Percentiles rank a stretch among this genome's conserved stretches.
These are phyloP conservation scores for Atta colombica DNA, from an alignment of 1,140 invertebrate species.

Conservation along the genomic window DNA sequence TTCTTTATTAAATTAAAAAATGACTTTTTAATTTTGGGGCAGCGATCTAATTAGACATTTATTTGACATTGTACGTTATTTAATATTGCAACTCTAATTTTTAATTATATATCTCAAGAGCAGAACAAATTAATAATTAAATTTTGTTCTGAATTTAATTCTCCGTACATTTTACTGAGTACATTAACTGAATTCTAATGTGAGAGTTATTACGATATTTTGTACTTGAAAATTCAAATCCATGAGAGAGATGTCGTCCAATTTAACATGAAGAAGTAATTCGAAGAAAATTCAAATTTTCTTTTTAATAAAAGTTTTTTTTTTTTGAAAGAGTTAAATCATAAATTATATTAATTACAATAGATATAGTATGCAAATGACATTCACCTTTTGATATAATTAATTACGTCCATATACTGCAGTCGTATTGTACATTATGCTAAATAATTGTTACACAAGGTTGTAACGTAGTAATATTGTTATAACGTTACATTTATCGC, in stretches of 20 bases:
- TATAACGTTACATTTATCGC: constrained; percentile 44
- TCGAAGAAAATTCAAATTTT: not conserved
- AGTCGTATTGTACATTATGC: not conserved
- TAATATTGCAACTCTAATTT: not conserved
- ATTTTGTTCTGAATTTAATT: constrained; percentile 16
- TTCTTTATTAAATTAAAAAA: constrained; percentile 11
- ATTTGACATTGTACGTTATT: not conserved
- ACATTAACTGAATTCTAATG: constrained; percentile 2
- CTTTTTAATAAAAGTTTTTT: not conserved
- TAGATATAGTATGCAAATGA: not conserved
- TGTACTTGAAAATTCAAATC: not conserved
- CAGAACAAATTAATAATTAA: not conserved
- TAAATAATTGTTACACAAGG: constrained; percentile 27
- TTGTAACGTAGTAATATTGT: not conserved
- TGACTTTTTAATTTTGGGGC: not conserved
- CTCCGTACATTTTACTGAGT: not conserved
- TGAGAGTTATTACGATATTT: constrained; percentile 11
- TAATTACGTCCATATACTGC: not conserved
- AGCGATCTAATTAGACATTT: constrained; percentile 12
- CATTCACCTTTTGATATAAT: not conserved
- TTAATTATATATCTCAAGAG: not conserved
- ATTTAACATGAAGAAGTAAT: not conserved
- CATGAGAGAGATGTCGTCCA: not conserved
- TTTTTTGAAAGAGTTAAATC: not conserved
- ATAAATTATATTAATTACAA: not conserved